Percentiles rank a stretch among this genome's conserved stretches.
Conservation (phyloP, 2,888 invertebrate genomes). For the Yponomeuta plumbellus region DNA sequence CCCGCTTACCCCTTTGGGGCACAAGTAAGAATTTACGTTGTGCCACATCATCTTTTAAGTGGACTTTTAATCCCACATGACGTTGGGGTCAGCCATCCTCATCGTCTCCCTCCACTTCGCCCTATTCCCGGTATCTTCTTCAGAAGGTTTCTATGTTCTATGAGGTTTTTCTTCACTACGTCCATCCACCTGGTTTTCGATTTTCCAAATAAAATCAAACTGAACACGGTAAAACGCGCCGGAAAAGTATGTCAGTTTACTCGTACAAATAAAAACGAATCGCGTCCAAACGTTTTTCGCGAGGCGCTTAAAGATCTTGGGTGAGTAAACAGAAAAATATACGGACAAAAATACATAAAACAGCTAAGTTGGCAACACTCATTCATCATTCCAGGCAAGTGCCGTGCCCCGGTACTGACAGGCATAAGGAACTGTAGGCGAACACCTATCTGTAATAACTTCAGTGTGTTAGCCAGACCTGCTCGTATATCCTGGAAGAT, state of each 20-base stretch:
- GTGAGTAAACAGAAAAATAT: neutral
- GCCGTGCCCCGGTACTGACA: neutral
- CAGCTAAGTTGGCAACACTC: conserved; percentile 36
- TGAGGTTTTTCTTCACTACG: too few relatives aligned
- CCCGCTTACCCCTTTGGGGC: too few relatives aligned
- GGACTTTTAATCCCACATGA: too few relatives aligned
- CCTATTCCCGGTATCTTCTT: too few relatives aligned
- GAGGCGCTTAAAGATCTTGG: neutral
- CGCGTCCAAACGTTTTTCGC: neutral
- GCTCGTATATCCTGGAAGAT: too few relatives aligned
- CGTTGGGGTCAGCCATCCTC: too few relatives aligned
- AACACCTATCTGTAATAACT: neutral
- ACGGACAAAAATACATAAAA: neutral
- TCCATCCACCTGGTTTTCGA: too few relatives aligned
- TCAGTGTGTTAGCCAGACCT: too few relatives aligned
- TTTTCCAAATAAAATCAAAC: neutral
- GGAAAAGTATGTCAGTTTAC: neutral
- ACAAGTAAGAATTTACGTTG: too few relatives aligned
- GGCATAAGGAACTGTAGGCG: neutral
- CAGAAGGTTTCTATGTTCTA: too few relatives aligned
- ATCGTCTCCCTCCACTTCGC: too few relatives aligned
- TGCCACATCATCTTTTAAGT: too few relatives aligned
- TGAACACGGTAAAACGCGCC: neutral
- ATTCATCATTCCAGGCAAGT: conserved; percentile 38
- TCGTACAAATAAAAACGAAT: conserved; percentile 3